These are phyloP conservation scores for Cheilosia scutellata DNA, from an alignment of 2,888 invertebrate genomes.

Conservation along the genomic window DNA sequence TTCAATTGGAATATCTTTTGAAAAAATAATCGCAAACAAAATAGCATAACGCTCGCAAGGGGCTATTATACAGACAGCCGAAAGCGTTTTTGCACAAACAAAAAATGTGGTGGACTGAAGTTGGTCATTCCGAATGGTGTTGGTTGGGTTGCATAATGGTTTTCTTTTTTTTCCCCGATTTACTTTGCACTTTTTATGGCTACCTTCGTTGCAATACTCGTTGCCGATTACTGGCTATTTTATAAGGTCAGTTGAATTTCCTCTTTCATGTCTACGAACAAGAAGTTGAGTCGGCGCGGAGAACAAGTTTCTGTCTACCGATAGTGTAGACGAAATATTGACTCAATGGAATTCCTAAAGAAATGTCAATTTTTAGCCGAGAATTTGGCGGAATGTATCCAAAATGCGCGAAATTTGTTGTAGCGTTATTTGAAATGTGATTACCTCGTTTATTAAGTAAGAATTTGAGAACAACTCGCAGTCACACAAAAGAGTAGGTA, in stretches of 20 bases:
- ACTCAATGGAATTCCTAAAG: slow-evolving; percentile 7
- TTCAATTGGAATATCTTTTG: neutral
- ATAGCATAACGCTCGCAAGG: neutral
- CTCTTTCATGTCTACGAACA: slow-evolving; percentile 25
- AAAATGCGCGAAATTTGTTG: neutral
- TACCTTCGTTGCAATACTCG: slow-evolving; percentile 41
- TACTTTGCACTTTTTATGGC: slow-evolving; percentile 13
- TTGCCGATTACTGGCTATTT: slow-evolving; percentile 30
- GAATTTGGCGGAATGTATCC: neutral
- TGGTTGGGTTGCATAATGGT: slow-evolving; percentile 40
- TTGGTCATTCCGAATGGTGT: slow-evolving; percentile 27
- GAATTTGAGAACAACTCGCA: too few relatives aligned
- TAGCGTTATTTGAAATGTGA: too few relatives aligned
- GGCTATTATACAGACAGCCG: neutral
- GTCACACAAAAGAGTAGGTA: too few relatives aligned
- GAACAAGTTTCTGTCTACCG: slow-evolving; percentile 38
- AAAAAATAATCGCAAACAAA: neutral
- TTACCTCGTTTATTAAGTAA: too few relatives aligned
- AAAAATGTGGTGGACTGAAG: slow-evolving; percentile 16
- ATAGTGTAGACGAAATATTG: slow-evolving; percentile 1
- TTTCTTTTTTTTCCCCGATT: slow-evolving; percentile 1
- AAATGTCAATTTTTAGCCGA: neutral
- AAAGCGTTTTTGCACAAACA: slow-evolving; percentile 2
- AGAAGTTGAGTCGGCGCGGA: neutral
- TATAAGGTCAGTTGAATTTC: slow-evolving; percentile 68